These are phyloP conservation scores for Chalcis sispes DNA, from an alignment of 2,888 invertebrate genomes.

Conservation along the genomic window DNA sequence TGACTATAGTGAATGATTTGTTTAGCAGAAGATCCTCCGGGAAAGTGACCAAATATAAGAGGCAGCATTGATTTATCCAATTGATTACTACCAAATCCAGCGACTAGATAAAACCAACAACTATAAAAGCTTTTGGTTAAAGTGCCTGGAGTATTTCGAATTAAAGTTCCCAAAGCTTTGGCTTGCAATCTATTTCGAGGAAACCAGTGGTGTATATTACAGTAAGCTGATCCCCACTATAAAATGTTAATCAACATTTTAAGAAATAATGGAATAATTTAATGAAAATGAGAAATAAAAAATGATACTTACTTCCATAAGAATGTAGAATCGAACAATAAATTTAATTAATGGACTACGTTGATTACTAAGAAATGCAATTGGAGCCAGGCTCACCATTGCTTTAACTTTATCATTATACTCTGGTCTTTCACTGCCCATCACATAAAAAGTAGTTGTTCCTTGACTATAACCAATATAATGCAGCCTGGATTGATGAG, in stretches of 20 bases:
- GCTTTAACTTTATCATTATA: constrained; percentile 72
- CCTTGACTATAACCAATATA: constrained; percentile 82
- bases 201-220: constrained; percentile 73
- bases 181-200: constrained; percentile 71
- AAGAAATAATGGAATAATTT: constrained; percentile 5
- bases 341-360: constrained; percentile 71
- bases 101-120: constrained; percentile 76
- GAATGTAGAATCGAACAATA: constrained; percentile 67
- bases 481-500: constrained; percentile 76
- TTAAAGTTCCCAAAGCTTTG: constrained; percentile 66
- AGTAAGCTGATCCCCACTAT: constrained; percentile 72
- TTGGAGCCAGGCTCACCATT: constrained; percentile 74
- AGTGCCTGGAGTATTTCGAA: constrained; percentile 69
- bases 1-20: constrained; percentile 74
- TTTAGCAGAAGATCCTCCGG: constrained; percentile 75
- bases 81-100: constrained; percentile 76
- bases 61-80: constrained; percentile 75
- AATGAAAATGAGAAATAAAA: constrained; percentile 4
- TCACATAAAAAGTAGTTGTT: constrained; percentile 74
- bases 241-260: constrained; percentile 52
- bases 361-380: constrained; percentile 74
- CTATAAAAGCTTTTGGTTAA: constrained; percentile 74
- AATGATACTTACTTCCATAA: constrained; percentile 68
- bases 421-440: constrained; percentile 73
- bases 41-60: constrained; percentile 72